phyloP scores from a whole-genome alignment of 2,888 invertebrate species.

The Sicus ferrugineus region DNA sequence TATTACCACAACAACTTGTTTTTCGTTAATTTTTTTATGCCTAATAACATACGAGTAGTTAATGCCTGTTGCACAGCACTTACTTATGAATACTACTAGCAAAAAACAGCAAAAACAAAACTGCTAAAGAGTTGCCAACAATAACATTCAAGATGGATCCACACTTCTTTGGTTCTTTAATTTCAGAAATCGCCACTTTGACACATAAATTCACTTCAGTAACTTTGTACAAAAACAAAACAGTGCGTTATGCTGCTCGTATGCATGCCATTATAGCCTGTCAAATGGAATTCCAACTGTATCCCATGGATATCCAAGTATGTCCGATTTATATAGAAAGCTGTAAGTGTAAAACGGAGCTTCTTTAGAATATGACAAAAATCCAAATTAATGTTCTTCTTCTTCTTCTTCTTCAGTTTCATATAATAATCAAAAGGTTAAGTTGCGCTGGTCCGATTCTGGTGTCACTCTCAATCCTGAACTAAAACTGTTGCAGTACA shows the following conservation, averaged over 20 bases:
- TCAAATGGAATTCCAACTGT: conserved; percentile 86
- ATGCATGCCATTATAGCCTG: conserved; percentile 88
- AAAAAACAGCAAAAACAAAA: too few relatives aligned
- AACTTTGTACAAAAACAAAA: conserved; percentile 80
- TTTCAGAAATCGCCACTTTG: conserved; percentile 79
- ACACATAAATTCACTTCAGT: conserved; percentile 84
- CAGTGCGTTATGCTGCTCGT: conserved; percentile 79
- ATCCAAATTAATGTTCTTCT: not conserved
- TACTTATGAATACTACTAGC: too few relatives aligned
- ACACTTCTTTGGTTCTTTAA: not conserved
- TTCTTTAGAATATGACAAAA: too few relatives aligned
- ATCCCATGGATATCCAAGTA: conserved; percentile 86
- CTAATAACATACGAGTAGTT: too few relatives aligned
- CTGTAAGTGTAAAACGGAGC: conserved; percentile 82
- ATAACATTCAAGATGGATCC: too few relatives aligned
- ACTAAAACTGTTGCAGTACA: conserved; percentile 80
- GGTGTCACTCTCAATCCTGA: conserved; percentile 83
- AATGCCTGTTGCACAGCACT: too few relatives aligned
- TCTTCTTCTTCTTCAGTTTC: conserved; percentile 71
- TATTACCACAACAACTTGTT: too few relatives aligned
- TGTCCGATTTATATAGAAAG: conserved; percentile 86
- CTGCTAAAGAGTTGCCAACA: too few relatives aligned
- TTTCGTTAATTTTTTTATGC: too few relatives aligned
- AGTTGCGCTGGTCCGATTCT: conserved; percentile 77
- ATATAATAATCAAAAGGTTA: conserved; percentile 79